phyloP scores from a whole-genome alignment of 2,888 invertebrate genomes.

The Rhorus exstirpatorius region DNA sequence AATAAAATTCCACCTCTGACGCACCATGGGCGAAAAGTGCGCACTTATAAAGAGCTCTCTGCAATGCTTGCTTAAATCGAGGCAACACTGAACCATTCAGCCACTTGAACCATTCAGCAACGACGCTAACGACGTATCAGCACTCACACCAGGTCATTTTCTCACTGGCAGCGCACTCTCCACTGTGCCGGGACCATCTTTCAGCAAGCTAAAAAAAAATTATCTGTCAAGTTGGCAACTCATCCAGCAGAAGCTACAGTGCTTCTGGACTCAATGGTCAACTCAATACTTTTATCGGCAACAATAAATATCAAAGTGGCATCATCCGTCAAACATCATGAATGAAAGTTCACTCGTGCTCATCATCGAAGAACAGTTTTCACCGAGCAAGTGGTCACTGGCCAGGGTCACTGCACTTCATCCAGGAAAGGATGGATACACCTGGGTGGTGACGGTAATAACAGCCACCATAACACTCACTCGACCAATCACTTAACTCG shows the following conservation, averaged over 20 bases:
- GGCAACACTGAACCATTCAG: slow-evolving; percentile 20
- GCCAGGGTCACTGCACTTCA: slow-evolving; percentile 68
- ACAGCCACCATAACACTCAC: slow-evolving; percentile 71
- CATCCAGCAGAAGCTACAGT: slow-evolving; percentile 40
- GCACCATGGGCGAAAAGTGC: slow-evolving; percentile 2
- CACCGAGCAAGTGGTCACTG: slow-evolving; percentile 72
- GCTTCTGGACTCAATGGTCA: slow-evolving; percentile 61
- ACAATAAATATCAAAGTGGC: slow-evolving; percentile 60
- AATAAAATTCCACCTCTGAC: slow-evolving; percentile 20
- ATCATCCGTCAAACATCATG: slow-evolving; percentile 19
- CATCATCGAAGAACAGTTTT: slow-evolving; percentile 66
- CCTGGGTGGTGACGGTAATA: slow-evolving; percentile 71
- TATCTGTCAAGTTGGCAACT: slow-evolving; percentile 10
- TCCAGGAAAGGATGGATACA: slow-evolving; percentile 72
- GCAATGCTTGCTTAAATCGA: slow-evolving; percentile 13
- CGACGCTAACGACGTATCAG: background rate
- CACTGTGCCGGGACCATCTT: slow-evolving; percentile 15
- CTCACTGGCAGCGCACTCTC: background rate
- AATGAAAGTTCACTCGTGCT: slow-evolving; percentile 58
- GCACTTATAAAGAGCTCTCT: slow-evolving; percentile 5
- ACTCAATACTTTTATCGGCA: slow-evolving; percentile 45
- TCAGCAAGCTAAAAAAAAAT: no score
- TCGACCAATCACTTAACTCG: no score
- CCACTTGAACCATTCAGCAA: background rate
- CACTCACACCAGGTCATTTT: slow-evolving; percentile 20